These are phyloP conservation scores for Bos javanicus DNA, from an alignment of 2,113 vertebrate species.

Conservation along the genomic window DNA sequence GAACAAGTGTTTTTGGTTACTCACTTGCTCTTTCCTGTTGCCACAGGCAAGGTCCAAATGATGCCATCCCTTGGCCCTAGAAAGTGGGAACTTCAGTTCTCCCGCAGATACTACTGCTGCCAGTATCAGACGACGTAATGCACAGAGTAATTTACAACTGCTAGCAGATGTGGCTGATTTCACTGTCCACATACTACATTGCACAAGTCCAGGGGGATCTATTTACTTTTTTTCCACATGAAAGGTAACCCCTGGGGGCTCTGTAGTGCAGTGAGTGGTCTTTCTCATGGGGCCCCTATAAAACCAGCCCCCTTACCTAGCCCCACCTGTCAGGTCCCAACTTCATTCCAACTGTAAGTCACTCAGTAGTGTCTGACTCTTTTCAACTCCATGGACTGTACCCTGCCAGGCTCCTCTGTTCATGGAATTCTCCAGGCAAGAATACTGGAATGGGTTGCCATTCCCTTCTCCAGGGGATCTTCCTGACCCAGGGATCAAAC, in stretches of 20 bases:
- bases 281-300: not conserved
- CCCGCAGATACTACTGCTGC: not conserved
- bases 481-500: not conserved
- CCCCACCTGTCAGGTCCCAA: not conserved
- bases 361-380: not conserved
- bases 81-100: not conserved
- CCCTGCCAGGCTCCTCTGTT: not conserved
- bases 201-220: not conserved
- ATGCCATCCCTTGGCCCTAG: not conserved
- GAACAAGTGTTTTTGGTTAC: not conserved
- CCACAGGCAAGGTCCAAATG: not conserved
- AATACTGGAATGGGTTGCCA: not conserved
- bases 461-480: not conserved
- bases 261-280: not conserved
- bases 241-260: not conserved
- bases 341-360: not conserved
- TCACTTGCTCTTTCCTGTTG: not conserved
- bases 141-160: not conserved
- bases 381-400: not conserved
- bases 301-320: not conserved
- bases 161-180: not conserved
- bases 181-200: not conserved
- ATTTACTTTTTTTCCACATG: not conserved
- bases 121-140: not conserved
- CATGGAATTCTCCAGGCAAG: not conserved